Percentiles rank a stretch among this genome's conserved stretches.
Conservation (phyloP, 2,113 vertebrate species). For the Nyctibius bracteatus region DNA sequence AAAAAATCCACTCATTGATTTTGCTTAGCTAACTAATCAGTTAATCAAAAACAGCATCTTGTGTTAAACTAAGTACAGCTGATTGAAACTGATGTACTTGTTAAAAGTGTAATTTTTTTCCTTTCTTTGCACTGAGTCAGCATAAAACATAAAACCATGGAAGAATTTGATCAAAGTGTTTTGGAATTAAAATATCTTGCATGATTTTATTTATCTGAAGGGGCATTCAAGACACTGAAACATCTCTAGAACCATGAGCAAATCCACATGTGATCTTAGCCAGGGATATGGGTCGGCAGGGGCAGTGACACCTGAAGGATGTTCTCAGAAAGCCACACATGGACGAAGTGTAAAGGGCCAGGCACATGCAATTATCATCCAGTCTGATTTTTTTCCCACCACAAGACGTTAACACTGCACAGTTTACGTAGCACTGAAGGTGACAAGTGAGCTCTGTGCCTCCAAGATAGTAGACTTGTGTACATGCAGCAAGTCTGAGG, state of each 20-base stretch:
- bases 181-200: neutral
- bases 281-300: neutral
- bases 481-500: neutral
- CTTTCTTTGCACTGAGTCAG: neutral
- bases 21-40: neutral
- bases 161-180: neutral
- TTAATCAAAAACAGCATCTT: neutral
- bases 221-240: neutral
- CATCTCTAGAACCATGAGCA: neutral
- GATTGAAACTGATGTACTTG: neutral
- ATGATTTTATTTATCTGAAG: neutral
- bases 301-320: neutral
- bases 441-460: neutral
- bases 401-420: neutral
- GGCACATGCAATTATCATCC: neutral
- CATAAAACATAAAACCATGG: neutral
- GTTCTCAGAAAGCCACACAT: neutral
- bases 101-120: neutral
- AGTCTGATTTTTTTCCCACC: neutral
- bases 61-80: neutral
- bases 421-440: neutral
- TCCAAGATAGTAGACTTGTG: neutral
- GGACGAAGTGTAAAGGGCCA: fast-evolving
- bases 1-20: neutral
- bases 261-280: neutral